Base-by-base conservation (phyloP, 2,113 vertebrate species). In the Sigmodon hispidus region DNA sequence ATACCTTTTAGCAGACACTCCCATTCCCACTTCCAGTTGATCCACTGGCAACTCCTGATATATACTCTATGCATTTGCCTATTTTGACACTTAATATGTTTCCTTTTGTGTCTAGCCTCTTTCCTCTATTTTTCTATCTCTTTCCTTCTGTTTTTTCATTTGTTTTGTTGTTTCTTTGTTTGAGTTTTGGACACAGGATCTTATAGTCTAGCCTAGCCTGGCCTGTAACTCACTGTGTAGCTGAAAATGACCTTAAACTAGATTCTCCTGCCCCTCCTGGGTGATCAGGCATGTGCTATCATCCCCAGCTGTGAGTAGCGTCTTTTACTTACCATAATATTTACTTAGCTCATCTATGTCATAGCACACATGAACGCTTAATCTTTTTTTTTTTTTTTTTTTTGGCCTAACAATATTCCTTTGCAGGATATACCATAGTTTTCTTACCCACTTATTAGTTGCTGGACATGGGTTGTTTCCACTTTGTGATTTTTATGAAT, bases 341-440 rank as follows among this genome's bases (percentile, higher is more conserved):
- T 84, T 65, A 36, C 80, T 48, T 48, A 81, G 52, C n/a, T 94
- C 1, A 65, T 63, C n/a, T 48, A 43, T 75, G n/a, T 48, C 61
- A 10, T 63, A 69, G n/a, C n/a, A 75, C 17, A 7, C 67, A 24
- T 43, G 24, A 59, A 29, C 59, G 12, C 50, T 52, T 59, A 12
- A 16, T 84, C 72, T 76, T 96, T 59, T 89, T n/a, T 76, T 96
- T 59, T 89, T 76, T 96, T 59, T 89, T 76, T 96, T 59, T 89
- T 22, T 95, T 94, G 86, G 75, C 81, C 55, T 40, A 81, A 17
- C 84, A 94, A 52, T 79, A 67, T 43, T 45, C 52, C 11, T 12
- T 77, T 88, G 3, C 95, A 57, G 48, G 69, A 36, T 80, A 77
- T 15, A 69, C 40, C 31, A 2, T 80, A 52, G 75, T 97, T 89